These are phyloP conservation scores for Eilema depressum DNA, from an alignment of 2,888 invertebrate species.

Conservation along the genomic window DNA sequence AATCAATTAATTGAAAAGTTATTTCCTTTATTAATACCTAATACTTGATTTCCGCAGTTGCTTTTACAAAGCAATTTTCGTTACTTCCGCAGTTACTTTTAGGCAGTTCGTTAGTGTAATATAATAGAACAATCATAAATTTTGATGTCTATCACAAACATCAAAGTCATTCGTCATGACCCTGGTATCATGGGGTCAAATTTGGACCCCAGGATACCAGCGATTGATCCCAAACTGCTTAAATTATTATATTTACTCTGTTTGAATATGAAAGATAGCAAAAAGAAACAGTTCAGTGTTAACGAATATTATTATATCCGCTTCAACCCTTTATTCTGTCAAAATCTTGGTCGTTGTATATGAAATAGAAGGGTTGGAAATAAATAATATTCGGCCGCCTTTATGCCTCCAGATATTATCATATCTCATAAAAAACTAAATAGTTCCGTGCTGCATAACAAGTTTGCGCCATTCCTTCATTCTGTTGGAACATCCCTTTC, in stretches of 20 bases:
- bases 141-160: no score
- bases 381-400: neutral
- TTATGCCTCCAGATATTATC: constrained; percentile 26
- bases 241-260: no score
- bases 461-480: constrained; percentile 11
- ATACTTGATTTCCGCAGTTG: neutral
- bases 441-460: constrained; percentile 22
- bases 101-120: neutral
- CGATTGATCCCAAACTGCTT: no score
- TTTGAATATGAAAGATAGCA: no score
- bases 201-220: no score
- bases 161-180: no score
- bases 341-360: neutral
- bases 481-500: constrained; percentile 5
- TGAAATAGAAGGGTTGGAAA: neutral
- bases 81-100: neutral
- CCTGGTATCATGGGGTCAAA: no score
- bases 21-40: neutral
- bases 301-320: neutral
- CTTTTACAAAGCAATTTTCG: neutral
- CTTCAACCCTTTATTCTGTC: neutral
- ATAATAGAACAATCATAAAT: no score
- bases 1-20: neutral
- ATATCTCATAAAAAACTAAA: constrained; percentile 42
- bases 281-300: neutral